Conservation (phyloP, 2,113 vertebrate species). For the Larimichthys polyactis region DNA sequence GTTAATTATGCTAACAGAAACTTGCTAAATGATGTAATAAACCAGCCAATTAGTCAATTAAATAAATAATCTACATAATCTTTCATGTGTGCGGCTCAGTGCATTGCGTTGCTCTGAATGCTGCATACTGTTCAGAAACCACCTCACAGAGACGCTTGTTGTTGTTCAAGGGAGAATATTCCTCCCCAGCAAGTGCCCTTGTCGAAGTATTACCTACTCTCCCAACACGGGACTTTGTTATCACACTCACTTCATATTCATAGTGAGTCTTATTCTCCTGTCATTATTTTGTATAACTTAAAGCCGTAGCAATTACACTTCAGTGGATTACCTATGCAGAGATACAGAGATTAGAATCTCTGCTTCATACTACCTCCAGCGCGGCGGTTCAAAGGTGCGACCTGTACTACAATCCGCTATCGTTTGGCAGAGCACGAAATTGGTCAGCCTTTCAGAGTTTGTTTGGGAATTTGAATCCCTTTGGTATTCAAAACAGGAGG, state of each 20-base stretch:
- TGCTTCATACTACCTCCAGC: constrained; percentile 37
- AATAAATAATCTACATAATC: constrained; percentile 67
- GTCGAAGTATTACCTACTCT: constrained; percentile 85
- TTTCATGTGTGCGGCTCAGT: constrained; percentile 81
- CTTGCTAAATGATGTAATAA: background rate
- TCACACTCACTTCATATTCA: constrained; percentile 85
- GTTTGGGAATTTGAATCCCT: constrained; percentile 75
- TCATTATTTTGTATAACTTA: constrained; percentile 82
- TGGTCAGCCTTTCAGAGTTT: constrained; percentile 72
- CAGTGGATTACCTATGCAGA: constrained; percentile 86
- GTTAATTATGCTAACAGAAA: constrained; percentile 10
- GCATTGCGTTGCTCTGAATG: constrained; percentile 78
- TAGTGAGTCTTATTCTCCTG: constrained; percentile 71
- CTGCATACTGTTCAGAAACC: constrained; percentile 82
- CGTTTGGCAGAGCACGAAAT: constrained; percentile 56
- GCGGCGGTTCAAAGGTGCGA: constrained; percentile 65
- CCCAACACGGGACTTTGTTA: constrained; percentile 84
- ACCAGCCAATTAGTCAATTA: constrained; percentile 48
- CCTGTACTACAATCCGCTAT: constrained; percentile 49
- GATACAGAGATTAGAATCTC: constrained; percentile 74
- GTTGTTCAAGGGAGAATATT: constrained; percentile 86
- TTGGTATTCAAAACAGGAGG: constrained; percentile 78
- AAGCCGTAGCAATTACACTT: constrained; percentile 88
- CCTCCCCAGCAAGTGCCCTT: constrained; percentile 82
- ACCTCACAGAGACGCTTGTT: constrained; percentile 78